Evolutionary conservation across 2,797 vertebrate genomes (phyloP).

Genomic region (Gymnocypris eckloni): DNA sequence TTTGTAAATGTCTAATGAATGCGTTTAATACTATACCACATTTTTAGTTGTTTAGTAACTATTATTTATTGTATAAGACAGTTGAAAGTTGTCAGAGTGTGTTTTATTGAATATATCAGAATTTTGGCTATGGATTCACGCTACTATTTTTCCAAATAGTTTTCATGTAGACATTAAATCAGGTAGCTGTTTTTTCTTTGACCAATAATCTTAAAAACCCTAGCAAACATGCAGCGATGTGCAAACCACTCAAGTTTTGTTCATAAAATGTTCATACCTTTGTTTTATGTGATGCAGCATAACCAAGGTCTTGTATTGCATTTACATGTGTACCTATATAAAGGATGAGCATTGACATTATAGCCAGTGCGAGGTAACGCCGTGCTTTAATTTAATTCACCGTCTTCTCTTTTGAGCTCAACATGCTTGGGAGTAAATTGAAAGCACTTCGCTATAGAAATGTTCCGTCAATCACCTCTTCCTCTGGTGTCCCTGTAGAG

Average conservation of each 20-base stretch:
- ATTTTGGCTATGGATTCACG: neutral
- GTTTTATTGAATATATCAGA: neutral
- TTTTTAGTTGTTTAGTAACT: neutral
- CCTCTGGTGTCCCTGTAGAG: conserved; percentile 53
- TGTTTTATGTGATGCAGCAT: neutral
- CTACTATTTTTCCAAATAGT: neutral
- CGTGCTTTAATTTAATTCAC: conserved; percentile 24
- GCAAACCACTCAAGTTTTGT: neutral
- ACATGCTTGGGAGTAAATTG: conserved; percentile 31
- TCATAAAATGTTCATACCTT: neutral
- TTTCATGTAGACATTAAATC: neutral
- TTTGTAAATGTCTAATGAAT: neutral
- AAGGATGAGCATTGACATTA: neutral
- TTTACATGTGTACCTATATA: neutral
- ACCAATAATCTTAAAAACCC: neutral
- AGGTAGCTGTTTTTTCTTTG: neutral
- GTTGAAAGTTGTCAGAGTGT: neutral
- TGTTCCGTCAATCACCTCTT: conserved; percentile 47
- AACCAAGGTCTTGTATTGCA: neutral
- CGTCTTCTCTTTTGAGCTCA: conserved; percentile 27
- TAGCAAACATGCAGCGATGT: neutral
- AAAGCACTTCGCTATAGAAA: conserved; percentile 37
- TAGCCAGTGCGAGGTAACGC: neutral
- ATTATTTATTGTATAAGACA: neutral
- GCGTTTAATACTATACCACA: neutral